Conservation (phyloP, 2,888 invertebrate genomes). For the Ormyrus nitidulus region DNA sequence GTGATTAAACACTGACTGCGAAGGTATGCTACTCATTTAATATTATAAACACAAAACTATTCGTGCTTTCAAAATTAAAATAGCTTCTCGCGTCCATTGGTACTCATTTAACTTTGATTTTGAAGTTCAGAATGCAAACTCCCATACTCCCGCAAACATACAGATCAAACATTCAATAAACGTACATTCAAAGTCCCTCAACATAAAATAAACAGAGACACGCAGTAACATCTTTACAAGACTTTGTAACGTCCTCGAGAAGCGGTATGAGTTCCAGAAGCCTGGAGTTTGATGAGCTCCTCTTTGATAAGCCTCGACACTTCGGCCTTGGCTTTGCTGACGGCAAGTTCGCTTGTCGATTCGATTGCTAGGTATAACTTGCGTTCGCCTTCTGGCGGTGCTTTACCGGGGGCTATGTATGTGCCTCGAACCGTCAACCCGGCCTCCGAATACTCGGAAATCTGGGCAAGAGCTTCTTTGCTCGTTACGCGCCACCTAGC, state of each 20-base stretch:
- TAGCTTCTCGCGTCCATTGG: too few relatives aligned
- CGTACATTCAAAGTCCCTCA: neutral
- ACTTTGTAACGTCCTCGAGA: constrained; percentile 97
- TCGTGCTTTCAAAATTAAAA: too few relatives aligned
- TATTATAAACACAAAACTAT: too few relatives aligned
- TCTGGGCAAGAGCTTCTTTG: constrained; percentile 97
- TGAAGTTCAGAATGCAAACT: too few relatives aligned
- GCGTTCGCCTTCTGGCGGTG: constrained; percentile 93
- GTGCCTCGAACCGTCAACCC: constrained; percentile 99
- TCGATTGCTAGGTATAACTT: constrained; percentile 99
- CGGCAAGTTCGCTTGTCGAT: constrained; percentile 96
- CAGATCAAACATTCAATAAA: too few relatives aligned
- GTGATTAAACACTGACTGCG: too few relatives aligned
- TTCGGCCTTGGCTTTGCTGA: constrained; percentile 97
- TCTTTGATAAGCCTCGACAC: constrained; percentile 98
- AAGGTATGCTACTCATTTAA: neutral
- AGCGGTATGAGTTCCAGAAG: constrained; percentile 87
- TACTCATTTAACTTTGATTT: too few relatives aligned
- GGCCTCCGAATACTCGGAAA: constrained; percentile 99
- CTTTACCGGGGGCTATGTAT: constrained; percentile 92
- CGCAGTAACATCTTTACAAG: constrained; percentile 77
- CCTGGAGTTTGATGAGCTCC: constrained; percentile 93
- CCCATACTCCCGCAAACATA: too few relatives aligned
- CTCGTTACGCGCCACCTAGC: constrained; percentile 98
- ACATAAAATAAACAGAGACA: too few relatives aligned